Conservation (phyloP, 2,113 vertebrate species). For the Stegastes partitus region DNA sequence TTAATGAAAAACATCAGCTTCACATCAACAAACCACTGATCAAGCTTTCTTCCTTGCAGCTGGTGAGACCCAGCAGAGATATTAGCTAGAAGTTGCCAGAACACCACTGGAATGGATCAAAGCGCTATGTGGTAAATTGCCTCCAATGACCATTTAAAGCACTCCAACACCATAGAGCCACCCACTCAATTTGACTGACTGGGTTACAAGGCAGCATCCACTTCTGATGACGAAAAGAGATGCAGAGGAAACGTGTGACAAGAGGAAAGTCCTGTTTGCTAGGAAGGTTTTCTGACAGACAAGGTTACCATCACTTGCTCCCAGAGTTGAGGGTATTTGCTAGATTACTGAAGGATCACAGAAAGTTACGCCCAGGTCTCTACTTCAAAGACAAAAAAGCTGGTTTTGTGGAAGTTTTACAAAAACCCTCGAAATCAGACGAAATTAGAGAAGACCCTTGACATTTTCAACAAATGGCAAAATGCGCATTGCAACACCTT, state of each 20-base stretch:
- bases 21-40: slow-evolving; percentile 46
- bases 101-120: slow-evolving; percentile 50
- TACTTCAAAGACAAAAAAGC: background rate
- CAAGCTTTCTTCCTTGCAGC: slow-evolving; percentile 31
- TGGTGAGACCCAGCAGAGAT: slow-evolving; percentile 25
- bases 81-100: slow-evolving; percentile 39
- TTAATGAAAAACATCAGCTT: slow-evolving; percentile 62
- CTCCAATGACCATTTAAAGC: slow-evolving; percentile 55
- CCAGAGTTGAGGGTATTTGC: background rate
- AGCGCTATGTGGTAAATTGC: slow-evolving; percentile 30
- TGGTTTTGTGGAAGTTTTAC: background rate
- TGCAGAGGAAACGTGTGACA: slow-evolving; percentile 11
- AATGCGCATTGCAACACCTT: too few species aligned
- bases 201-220: slow-evolving; percentile 33
- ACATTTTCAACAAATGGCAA: background rate
- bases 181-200: slow-evolving; percentile 32
- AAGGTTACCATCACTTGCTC: slow-evolving; percentile 6
- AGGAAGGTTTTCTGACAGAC: slow-evolving; percentile 1
- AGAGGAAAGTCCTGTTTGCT: background rate
- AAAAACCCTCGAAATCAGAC: background rate
- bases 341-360: background rate
- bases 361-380: background rate
- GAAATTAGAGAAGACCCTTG: background rate
- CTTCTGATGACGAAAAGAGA: background rate
- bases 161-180: slow-evolving; percentile 2